phyloP scores from a whole-genome alignment of 2,113 vertebrate genomes.

The Etheostoma cragini region DNA sequence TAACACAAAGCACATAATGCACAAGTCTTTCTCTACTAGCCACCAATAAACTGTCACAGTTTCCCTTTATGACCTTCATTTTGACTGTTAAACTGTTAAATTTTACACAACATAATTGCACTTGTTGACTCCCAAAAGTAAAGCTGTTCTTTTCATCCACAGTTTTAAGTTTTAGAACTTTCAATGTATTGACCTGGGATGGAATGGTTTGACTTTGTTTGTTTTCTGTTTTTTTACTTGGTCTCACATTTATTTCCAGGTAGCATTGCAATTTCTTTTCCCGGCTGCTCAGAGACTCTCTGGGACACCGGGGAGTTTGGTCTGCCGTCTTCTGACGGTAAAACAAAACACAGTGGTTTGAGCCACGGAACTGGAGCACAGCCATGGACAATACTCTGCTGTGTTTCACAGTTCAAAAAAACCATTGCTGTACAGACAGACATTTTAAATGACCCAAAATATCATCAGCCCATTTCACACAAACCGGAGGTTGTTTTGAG shows the following conservation, averaged over 20 bases:
- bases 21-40: background rate
- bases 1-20: background rate
- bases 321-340: conserved; percentile 11
- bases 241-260: conserved; percentile 3
- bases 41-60: background rate
- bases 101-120: background rate
- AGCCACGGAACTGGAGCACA: conserved; percentile 38
- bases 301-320: conserved; percentile 24
- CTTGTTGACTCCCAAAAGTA: background rate
- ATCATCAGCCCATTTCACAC: background rate
- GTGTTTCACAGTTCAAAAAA: conserved; percentile 32
- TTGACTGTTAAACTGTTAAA: background rate
- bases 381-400: conserved; percentile 52
- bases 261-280: conserved; percentile 7
- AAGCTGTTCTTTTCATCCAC: background rate
- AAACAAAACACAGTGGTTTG: conserved; percentile 53
- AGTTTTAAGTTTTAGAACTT: background rate
- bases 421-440: conserved; percentile 8
- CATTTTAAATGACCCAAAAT: conserved; percentile 13
- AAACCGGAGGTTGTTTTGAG: background rate
- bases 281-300: conserved; percentile 16
- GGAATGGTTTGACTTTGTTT: background rate
- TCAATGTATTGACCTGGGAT: background rate
- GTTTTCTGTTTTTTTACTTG: background rate
- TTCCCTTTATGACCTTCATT: background rate